Conservation (phyloP, 2,888 invertebrate species). For the Erebia palarica region DNA sequence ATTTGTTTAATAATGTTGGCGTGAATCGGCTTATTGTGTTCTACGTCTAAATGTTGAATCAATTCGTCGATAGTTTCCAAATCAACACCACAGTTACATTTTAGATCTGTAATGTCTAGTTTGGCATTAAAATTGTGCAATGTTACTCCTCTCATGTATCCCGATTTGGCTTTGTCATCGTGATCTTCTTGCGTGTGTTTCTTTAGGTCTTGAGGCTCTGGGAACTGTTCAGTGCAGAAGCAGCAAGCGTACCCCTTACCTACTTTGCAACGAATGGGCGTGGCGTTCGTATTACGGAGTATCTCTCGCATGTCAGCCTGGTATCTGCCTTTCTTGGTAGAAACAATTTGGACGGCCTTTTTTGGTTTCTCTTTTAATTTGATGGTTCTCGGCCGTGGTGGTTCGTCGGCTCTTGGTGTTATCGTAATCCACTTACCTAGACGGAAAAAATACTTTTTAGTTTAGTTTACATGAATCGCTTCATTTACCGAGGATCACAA, state of each 20-base stretch:
- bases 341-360: conserved; percentile 26
- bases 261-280: conserved; percentile 58
- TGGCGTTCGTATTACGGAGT: conserved; percentile 56
- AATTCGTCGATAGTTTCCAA: conserved; percentile 46
- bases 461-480: neutral
- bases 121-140: conserved; percentile 42
- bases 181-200: conserved; percentile 54
- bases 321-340: conserved; percentile 51
- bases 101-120: conserved; percentile 44
- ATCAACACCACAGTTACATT: conserved; percentile 37
- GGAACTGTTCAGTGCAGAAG: conserved; percentile 61
- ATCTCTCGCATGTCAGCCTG: conserved; percentile 61
- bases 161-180: conserved; percentile 47
- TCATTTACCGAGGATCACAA: too few relatives aligned
- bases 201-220: conserved; percentile 56
- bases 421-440: neutral
- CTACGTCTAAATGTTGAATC: conserved; percentile 47
- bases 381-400: conserved; percentile 23
- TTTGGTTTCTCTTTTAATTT: conserved; percentile 33
- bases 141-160: conserved; percentile 49
- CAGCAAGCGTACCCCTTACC: conserved; percentile 59
- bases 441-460: conserved; percentile 8
- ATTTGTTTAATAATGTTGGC: conserved; percentile 50
- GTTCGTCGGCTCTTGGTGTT: neutral
- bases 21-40: conserved; percentile 49